Conservation (phyloP, 2,113 vertebrate species). For the Oreocharis arfaki region DNA sequence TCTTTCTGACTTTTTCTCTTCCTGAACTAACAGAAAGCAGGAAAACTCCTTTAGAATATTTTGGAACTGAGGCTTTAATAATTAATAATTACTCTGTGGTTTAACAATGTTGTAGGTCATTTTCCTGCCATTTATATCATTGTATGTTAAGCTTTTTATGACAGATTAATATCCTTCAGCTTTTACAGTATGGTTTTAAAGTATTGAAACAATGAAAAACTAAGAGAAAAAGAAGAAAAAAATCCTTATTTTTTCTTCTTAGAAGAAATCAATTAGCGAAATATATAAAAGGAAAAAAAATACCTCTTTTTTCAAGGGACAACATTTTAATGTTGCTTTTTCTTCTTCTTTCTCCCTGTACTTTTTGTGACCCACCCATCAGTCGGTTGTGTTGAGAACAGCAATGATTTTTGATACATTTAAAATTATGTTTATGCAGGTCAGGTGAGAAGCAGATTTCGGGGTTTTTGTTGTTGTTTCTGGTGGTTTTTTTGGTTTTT, state of each 20-base stretch:
- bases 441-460: neutral
- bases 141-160: constrained; percentile 57
- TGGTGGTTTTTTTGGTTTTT: too few relatives aligned
- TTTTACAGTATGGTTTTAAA: constrained; percentile 56
- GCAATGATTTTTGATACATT: neutral
- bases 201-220: constrained; percentile 44
- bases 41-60: constrained; percentile 40
- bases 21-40: constrained; percentile 49
- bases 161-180: constrained; percentile 58
- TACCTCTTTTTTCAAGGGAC: neutral
- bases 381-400: neutral
- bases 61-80: constrained; percentile 40
- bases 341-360: neutral
- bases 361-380: neutral
- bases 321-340: neutral
- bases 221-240: neutral
- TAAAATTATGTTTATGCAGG: neutral
- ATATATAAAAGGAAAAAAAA: constrained; percentile 34
- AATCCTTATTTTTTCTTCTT: neutral
- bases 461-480: too few relatives aligned
- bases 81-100: constrained; percentile 65
- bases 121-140: constrained; percentile 53
- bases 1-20: constrained; percentile 54
- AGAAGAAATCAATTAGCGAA: constrained; percentile 17
- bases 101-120: constrained; percentile 54